Evolutionary conservation across 2,113 vertebrate species (phyloP), one percentile per base, ranked within the genome.

Genomic region (Brachionichthys hirsutus): DNA sequence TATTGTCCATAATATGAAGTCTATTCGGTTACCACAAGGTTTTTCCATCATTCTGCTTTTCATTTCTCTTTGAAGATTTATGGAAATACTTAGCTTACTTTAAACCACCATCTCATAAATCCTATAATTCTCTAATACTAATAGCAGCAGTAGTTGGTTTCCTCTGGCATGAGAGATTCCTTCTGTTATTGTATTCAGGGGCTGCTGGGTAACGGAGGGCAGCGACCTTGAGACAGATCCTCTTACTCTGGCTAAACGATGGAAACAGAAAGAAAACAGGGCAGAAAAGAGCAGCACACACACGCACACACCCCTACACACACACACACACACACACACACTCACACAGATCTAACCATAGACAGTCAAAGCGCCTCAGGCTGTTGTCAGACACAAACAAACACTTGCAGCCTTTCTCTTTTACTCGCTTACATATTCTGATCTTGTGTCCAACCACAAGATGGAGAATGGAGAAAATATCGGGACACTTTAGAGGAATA

Each of bases 371-470:
- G n/a, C n/a, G 54, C 87, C 88, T 61, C 42, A 20, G 83, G 89
- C 81, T 85, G 72, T 85, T 89, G 81, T 89, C 85, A 84, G 77
- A 82, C 57, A 51, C 63, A 74, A 76, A 81, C 82, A 78, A 72
- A 74, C 57, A 73, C 62, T 63, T 36, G 49, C 44, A 51, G 53
- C 19, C 24, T 30, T 30, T 30, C 24, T 30, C 24, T 30, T 30
- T 30, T 30, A 6, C 24, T 3, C 4, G 24, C 2, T 4, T 30
- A 30, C 24, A 30, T 4, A 30, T 30, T 30, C 8, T 30, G 8
- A 1, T 30, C 24, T 30, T 30, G 24, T 8, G 24, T 30, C 24
- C 24, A 30, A 30, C 4, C 4, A 30, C 3, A 2, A 52, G 17
- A 24, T 12, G 13, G 19, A 24, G 0, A 24, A 22, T 14, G 7